Base-by-base conservation (phyloP, 2,888 invertebrate genomes). In the Gisinianus flammeolus region DNA sequence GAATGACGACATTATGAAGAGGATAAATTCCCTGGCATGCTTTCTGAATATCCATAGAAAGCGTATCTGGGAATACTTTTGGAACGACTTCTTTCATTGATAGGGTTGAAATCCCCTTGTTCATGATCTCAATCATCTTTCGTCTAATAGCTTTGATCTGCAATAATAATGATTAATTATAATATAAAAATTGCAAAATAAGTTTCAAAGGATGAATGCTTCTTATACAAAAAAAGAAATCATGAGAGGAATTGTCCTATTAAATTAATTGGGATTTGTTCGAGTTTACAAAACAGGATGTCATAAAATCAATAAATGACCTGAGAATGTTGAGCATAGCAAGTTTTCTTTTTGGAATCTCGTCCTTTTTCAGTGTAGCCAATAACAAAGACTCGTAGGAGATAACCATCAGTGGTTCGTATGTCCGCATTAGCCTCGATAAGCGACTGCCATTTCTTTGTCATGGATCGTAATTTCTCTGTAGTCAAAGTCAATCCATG, bases 401-500 rank as follows among this genome's bases (percentile, higher is more conserved):
- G 89, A 87, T 96, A 99, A 3, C 98, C 98, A 87, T 99, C 98
- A 0, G 97, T 96, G 77, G 99, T 99, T 89, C 97, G 98, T 31
- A 98, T 98, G 87, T 98, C 98, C 85, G 95, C 94, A 87, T 95
- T 94, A 83, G 97, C 97, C 88, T 99, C 98, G 83, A 99, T 97
- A 74, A 98, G 90, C 0, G 98, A 98, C 90, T 91, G 92, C 98
- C 98, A 99, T 89, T 99, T 99, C 90, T 99, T 99, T 8, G 99
- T 98, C 97, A 99, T 98, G 83, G 97, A 98, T 89, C 98, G 92
- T 86, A 99, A 91, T 89, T 99, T 98, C 88, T 99, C 99, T 79
- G 98, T 97, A 85, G 99, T 99, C 86, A 99, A 91, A 87, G 97
- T 96, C 98, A 99, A 99, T 16, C 99, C 99, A 86, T 99, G 98